Base-by-base conservation (phyloP, 2,113 vertebrate species). In the Tychaedon coryphoeus region DNA sequence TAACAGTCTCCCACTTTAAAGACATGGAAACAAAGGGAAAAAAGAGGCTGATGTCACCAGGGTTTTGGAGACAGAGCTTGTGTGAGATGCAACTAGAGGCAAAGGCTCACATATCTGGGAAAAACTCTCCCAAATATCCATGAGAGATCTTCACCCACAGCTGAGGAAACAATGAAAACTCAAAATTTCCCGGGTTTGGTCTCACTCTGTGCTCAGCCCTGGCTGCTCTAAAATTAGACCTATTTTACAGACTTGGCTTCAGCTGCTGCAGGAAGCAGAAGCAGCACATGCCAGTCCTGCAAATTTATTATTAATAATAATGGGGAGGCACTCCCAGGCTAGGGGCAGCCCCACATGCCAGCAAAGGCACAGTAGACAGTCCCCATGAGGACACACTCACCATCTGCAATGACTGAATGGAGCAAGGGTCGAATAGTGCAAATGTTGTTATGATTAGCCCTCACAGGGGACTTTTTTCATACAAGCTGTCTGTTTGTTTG, bases 91-190 rank as follows among this genome's bases (percentile, higher is more conserved):
- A 60, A 4, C 54, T 62, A 76, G 50, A 85, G 54, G 50, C 13
- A 0, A 92, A 43, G 31, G 64, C 56, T 96, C 72, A 62, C 40
- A 0, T 92, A 66, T 93, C 67, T 88, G 78, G 82, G 88, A 92
- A 96, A 91, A 96, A 64, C 62, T 80, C 70, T 87, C 51, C 40
- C 64, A 51, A 88, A 82, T 3, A 20, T 96, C 74, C 82, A 86
- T 36, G 62, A 42, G 70, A 93, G 87, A 71, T 65, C 67, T 90
- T 94, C 75, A 70, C 62, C 65, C 88, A 60, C 87, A 96, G 94
- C 93, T 96, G 90, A 95, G 75, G 95, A 94, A 95, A 94, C 94
- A 95, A 95, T 67, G 81, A 86, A 86, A 91, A 85, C 81, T 92
- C 81, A 69, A 78, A 78, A 90, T 86, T 95, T 93, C 90, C 89